phyloP scores from a whole-genome alignment of 2,797 vertebrate species.

The Serranus cabrilla region DNA sequence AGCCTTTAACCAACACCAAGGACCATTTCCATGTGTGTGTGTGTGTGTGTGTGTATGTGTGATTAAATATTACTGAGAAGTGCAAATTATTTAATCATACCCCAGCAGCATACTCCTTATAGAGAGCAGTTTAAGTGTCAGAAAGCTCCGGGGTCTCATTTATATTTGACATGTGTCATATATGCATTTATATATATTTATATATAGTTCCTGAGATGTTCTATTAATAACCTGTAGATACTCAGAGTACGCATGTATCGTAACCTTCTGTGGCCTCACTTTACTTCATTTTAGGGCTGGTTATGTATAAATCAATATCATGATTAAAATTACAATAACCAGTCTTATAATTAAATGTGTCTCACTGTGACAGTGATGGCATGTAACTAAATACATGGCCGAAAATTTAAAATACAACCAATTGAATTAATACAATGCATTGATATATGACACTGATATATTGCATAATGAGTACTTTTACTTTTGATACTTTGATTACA shows the following conservation, averaged over 20 bases:
- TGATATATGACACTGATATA: too few species aligned
- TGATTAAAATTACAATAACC: neutral
- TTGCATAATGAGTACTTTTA: too few species aligned
- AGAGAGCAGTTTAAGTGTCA: constrained; percentile 29
- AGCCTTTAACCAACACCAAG: constrained; percentile 48
- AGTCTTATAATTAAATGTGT: too few species aligned
- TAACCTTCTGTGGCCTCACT: neutral
- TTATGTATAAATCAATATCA: neutral
- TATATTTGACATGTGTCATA: constrained; percentile 52
- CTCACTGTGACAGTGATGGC: too few species aligned
- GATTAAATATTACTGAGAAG: constrained; percentile 76
- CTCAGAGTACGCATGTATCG: neutral
- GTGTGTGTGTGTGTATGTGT: constrained; percentile 29
- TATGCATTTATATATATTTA: constrained; percentile 21
- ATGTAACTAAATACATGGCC: neutral
- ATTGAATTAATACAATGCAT: too few species aligned
- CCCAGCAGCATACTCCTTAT: constrained; percentile 42
- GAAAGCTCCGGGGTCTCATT: constrained; percentile 49
- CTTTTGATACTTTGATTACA: too few species aligned
- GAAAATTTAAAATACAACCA: too few species aligned
- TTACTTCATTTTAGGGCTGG: neutral
- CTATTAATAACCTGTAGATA: constrained; percentile 19
- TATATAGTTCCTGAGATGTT: constrained; percentile 21
- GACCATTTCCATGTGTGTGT: constrained; percentile 35
- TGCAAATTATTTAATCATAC: constrained; percentile 63